Percentiles rank a stretch among this genome's conserved stretches.
Conservation (phyloP, 2,888 invertebrate species). For the Drosophila anomelani region DNA sequence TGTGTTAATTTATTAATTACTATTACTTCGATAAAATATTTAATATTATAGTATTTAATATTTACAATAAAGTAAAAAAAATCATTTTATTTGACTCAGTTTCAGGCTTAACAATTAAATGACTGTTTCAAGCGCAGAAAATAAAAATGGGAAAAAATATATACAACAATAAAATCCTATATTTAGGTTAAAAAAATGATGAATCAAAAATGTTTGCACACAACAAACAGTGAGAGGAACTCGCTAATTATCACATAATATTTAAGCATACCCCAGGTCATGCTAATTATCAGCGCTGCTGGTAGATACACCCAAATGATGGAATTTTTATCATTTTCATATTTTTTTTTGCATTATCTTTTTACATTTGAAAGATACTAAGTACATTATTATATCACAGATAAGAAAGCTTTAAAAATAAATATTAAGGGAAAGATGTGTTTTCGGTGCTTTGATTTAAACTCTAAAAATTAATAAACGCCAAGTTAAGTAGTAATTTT, state of each 20-base stretch:
- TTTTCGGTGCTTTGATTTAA: background rate
- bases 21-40: no score
- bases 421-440: background rate
- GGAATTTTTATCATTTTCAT: conserved; percentile 14
- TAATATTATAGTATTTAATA: no score
- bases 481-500: no score
- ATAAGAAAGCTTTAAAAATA: background rate
- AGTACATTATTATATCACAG: conserved; percentile 3
- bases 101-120: background rate
- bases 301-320: background rate
- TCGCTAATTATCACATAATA: conserved; percentile 20
- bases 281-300: conserved; percentile 12
- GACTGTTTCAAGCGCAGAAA: background rate
- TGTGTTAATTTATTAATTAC: no score
- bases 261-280: conserved; percentile 18
- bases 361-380: background rate
- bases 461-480: background rate
- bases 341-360: background rate
- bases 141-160: background rate
- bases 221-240: conserved; percentile 14
- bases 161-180: background rate
- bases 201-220: conserved; percentile 1
- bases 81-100: background rate
- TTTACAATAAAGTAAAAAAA: no score
- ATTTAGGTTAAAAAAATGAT: background rate